phyloP scores from a whole-genome alignment of 2,888 invertebrate species.

The Deroplatys truncata region DNA sequence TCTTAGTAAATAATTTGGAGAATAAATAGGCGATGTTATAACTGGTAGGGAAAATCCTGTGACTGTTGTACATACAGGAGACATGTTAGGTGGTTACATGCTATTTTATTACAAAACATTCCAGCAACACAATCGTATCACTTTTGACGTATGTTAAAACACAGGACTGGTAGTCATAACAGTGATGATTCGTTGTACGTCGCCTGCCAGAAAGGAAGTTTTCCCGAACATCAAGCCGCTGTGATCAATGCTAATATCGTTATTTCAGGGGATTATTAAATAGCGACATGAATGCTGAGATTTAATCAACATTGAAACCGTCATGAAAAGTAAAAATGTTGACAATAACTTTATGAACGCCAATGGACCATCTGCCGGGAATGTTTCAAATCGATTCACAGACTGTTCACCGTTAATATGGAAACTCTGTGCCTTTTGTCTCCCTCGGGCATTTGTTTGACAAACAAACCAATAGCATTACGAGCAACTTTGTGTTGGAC shows the following conservation, averaged over 20 bases:
- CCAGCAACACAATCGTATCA: too few species aligned
- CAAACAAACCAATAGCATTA: background rate
- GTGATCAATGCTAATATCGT: background rate
- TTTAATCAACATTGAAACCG: background rate
- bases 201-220: background rate
- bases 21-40: too few species aligned
- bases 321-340: background rate
- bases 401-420: background rate
- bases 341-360: background rate
- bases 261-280: background rate
- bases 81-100: too few species aligned
- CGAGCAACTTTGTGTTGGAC: background rate
- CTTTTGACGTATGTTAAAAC: too few species aligned
- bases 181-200: background rate
- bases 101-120: too few species aligned
- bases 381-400: background rate
- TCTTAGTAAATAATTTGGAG: too few species aligned
- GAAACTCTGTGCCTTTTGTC: background rate
- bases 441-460: background rate
- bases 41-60: too few species aligned
- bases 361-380: background rate
- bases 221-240: background rate
- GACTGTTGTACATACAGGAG: too few species aligned
- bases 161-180: too few species aligned
- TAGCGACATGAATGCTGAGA: background rate